Evolutionary conservation across 53 echinoderm and acorn worm species (phyloP).

Genomic region (Paelopatides confundens): DNA sequence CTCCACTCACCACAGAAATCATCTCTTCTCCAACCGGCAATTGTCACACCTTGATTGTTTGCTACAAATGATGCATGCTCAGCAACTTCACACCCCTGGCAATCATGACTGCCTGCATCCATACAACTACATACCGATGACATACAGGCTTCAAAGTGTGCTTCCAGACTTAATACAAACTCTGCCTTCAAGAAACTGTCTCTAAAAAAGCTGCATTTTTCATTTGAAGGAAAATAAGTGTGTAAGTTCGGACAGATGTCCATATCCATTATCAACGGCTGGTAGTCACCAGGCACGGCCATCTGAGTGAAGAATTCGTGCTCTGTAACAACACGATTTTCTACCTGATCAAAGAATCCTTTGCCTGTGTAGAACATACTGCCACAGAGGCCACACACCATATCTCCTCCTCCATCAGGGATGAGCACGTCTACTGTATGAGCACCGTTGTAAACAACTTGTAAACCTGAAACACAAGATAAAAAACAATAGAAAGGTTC

Average conservation of each 20-base stretch:
- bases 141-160: neutral
- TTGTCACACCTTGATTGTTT: neutral
- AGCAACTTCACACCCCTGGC: neutral
- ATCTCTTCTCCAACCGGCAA: neutral
- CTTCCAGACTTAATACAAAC: neutral
- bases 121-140: neutral
- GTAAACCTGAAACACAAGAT: neutral
- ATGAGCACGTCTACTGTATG: neutral
- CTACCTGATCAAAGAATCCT: neutral
- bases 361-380: neutral
- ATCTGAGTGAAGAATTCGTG: neutral
- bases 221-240: neutral
- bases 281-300: neutral
- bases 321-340: neutral
- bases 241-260: neutral
- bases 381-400: constrained; percentile 5
- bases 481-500: neutral
- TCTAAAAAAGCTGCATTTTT: neutral
- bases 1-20: constrained; percentile 18
- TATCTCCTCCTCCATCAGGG: neutral
- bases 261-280: neutral
- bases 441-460: neutral
- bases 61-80: neutral
- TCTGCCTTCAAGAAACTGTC: neutral
- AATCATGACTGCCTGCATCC: neutral